A percentile compares a stretch with the other conserved stretches of the same genome.
Evolutionary conservation across 2,113 vertebrate species (phyloP).

Genomic region (Gnathonemus echidnorhynchus): DNA sequence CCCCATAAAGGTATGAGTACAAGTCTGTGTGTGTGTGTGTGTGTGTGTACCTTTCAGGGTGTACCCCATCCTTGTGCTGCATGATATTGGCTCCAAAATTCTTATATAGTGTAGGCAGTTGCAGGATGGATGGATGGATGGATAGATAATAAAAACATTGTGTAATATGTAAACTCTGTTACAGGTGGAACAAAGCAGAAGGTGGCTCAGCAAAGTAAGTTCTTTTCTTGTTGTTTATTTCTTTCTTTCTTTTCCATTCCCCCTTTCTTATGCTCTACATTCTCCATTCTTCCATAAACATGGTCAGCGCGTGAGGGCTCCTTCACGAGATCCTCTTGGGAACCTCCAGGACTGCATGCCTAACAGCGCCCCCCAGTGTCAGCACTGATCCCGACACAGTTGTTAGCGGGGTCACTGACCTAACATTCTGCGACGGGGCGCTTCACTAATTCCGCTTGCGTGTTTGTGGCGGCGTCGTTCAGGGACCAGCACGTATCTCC

Average conservation of each 20-base stretch:
- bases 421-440: neutral
- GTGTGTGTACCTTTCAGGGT: neutral
- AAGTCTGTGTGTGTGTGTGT: no score
- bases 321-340: neutral
- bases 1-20: no score
- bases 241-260: neutral
- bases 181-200: constrained; percentile 76
- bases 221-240: neutral
- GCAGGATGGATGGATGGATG: neutral
- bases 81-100: neutral
- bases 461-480: neutral
- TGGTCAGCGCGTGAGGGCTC: neutral
- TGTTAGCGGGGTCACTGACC: neutral
- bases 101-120: neutral
- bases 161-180: constrained; percentile 14
- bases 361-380: neutral
- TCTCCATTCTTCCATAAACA: neutral
- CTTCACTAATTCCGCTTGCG: neutral
- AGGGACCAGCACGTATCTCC: neutral
- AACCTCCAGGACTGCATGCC: neutral
- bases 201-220: constrained; percentile 76
- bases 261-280: neutral
- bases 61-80: neutral
- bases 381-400: neutral
- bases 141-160: neutral